These are phyloP conservation scores for Eleutherodactylus coqui DNA, from an alignment of 2,797 vertebrate species.

Conservation along the genomic window DNA sequence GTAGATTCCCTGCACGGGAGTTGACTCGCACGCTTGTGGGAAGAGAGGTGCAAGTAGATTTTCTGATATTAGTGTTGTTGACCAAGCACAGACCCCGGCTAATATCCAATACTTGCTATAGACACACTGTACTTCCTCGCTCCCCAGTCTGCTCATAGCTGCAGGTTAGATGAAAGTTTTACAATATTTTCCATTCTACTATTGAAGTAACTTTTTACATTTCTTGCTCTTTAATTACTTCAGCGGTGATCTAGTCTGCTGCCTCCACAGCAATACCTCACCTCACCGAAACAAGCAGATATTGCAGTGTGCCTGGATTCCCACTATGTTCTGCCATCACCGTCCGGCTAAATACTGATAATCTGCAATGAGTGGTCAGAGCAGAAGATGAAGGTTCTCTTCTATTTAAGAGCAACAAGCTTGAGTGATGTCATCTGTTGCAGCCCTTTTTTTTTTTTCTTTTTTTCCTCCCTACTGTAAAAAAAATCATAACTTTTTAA, in stretches of 20 bases:
- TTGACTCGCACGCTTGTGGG: background rate
- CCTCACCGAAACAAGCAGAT: background rate
- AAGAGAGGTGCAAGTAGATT: background rate
- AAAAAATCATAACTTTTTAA: no score
- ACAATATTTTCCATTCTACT: background rate
- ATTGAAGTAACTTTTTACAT: conserved; percentile 16
- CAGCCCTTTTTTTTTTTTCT: no score
- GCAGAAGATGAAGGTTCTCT: background rate
- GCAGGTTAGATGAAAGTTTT: background rate
- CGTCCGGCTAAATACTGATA: background rate
- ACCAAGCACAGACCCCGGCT: background rate
- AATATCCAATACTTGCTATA: background rate
- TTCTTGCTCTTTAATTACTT: conserved; percentile 2
- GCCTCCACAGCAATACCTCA: conserved; percentile 18
- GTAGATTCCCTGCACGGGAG: background rate
- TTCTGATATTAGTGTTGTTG: background rate
- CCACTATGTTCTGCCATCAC: background rate
- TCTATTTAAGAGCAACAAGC: background rate
- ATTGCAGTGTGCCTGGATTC: background rate
- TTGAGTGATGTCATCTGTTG: no score
- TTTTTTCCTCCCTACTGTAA: no score
- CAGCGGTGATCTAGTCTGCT: background rate
- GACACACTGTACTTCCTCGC: background rate
- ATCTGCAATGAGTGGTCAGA: background rate
- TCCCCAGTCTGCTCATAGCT: background rate